Evolutionary conservation across 2,888 invertebrate species (phyloP).

Genomic region (Zelleria hepariella): DNA sequence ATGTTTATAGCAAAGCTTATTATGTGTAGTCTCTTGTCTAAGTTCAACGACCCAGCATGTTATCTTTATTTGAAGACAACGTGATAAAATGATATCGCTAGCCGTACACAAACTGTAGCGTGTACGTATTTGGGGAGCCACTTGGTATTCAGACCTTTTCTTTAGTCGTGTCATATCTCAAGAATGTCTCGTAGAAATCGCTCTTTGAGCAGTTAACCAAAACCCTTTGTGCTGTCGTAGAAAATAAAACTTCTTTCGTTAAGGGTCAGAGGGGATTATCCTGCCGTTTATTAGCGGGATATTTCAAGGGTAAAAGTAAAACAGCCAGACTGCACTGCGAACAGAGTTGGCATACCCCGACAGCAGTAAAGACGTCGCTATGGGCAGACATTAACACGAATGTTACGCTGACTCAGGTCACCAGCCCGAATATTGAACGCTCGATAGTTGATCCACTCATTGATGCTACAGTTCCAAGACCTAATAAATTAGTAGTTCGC

Average conservation of each 20-base stretch:
- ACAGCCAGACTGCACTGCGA: neutral
- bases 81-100: neutral
- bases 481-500: too few species aligned
- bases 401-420: neutral
- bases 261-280: neutral
- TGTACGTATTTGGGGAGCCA: neutral
- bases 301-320: neutral
- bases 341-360: neutral
- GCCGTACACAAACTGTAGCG: neutral
- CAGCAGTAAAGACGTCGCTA: conserved; percentile 47
- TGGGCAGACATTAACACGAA: conserved; percentile 3
- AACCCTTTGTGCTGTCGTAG: neutral
- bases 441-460: neutral
- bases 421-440: neutral
- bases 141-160: neutral
- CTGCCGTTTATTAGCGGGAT: neutral
- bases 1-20: neutral
- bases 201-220: neutral
- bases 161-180: neutral
- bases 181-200: neutral
- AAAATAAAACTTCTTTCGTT: neutral
- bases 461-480: neutral
- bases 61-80: neutral
- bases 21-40: neutral
- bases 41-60: neutral